Conservation (phyloP, 2,888 invertebrate species). For the Melieria picta region DNA sequence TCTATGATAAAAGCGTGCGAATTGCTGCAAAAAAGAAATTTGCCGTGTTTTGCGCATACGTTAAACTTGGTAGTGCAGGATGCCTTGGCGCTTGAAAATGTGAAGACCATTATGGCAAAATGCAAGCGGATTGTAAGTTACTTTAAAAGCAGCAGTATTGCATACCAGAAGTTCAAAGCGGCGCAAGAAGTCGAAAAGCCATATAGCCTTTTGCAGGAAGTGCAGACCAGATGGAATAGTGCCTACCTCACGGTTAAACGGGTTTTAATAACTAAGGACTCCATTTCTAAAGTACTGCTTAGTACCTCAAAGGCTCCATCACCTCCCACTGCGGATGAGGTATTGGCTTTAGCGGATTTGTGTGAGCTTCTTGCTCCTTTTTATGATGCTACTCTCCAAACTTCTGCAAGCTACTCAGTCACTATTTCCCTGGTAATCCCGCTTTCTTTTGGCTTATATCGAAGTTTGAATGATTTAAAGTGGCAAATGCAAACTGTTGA, state of each 20-base stretch:
- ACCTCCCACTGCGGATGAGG: no score
- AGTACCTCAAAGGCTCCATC: constrained; percentile 1
- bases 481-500: not conserved
- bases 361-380: not conserved
- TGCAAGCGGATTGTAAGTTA: constrained; percentile 30
- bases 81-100: constrained; percentile 15
- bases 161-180: constrained; percentile 25
- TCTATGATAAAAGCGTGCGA: constrained; percentile 38
- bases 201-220: constrained; percentile 31
- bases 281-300: not conserved
- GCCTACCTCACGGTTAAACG: constrained; percentile 16
- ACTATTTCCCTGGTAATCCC: not conserved
- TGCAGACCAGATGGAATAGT: constrained; percentile 33
- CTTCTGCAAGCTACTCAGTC: not conserved
- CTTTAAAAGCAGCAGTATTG: constrained; percentile 33
- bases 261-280: constrained; percentile 5
- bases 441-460: constrained; percentile 3
- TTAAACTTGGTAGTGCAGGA: constrained; percentile 33
- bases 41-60: constrained; percentile 33
- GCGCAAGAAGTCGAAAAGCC: constrained; percentile 8
- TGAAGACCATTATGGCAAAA: constrained; percentile 23
- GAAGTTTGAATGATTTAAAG: not conserved
- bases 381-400: not conserved
- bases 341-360: not conserved
- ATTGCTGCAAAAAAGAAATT: constrained; percentile 27